Percentiles rank a stretch among this genome's conserved stretches.
These are phyloP conservation scores for Dicrurus megarhynchus DNA, from an alignment of 2,113 vertebrate species.

Conservation along the genomic window DNA sequence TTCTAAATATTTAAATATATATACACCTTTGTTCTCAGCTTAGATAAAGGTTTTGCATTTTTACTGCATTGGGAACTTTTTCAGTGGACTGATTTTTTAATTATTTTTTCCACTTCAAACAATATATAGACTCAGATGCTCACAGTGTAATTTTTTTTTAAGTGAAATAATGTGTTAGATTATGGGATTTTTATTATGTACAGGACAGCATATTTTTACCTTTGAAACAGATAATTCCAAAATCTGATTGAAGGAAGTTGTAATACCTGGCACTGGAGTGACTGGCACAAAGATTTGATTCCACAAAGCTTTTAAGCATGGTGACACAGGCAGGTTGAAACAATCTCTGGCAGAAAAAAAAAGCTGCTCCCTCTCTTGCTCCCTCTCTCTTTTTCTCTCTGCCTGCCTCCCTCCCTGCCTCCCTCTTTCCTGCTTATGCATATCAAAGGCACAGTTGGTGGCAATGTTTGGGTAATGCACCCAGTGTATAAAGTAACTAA, in stretches of 20 bases:
- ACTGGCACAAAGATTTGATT: not conserved
- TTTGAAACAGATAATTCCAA: not conserved
- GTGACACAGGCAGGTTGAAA: conserved; percentile 65
- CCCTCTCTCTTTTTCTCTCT: not conserved
- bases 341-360: conserved; percentile 56
- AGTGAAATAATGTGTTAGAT: not conserved
- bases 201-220: not conserved
- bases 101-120: not conserved
- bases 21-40: not conserved
- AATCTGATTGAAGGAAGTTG: not conserved
- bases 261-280: not conserved
- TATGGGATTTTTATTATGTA: not conserved
- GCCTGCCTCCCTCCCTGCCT: conserved; percentile 13
- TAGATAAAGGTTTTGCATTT: not conserved
- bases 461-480: conserved; percentile 86
- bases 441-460: conserved; percentile 93
- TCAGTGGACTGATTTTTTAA: not conserved
- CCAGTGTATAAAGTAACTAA: conserved; percentile 86
- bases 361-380: conserved; percentile 24
- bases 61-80: not conserved
- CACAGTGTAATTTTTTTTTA: not conserved
- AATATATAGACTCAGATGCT: not conserved
- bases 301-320: conserved; percentile 37
- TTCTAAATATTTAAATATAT: not conserved
- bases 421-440: conserved; percentile 72